phyloP scores from a whole-genome alignment of 2,113 vertebrate genomes.

The Larimichthys polyactis region DNA sequence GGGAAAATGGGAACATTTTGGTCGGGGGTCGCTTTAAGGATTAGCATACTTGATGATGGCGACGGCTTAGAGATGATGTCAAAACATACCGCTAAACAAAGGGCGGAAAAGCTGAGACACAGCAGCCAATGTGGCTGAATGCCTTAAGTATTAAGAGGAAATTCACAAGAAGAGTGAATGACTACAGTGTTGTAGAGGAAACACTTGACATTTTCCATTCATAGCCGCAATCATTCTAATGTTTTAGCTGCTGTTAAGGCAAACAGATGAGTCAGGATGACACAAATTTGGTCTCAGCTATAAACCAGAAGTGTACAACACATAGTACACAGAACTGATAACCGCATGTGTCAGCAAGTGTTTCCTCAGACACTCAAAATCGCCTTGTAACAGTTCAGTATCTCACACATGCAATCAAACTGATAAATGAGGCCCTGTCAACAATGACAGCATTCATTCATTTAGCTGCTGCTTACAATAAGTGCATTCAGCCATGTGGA shows the following conservation, averaged over 20 bases:
- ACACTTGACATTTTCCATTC: constrained; percentile 14
- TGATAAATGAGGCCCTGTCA: constrained; percentile 16
- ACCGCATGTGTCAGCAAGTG: no score
- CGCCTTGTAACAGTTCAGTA: background rate
- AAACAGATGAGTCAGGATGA: background rate
- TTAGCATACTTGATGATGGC: constrained; percentile 40
- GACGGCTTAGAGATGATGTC: constrained; percentile 15
- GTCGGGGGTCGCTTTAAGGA: constrained; percentile 22
- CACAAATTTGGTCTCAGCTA: background rate
- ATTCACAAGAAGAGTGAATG: constrained; percentile 7
- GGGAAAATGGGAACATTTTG: constrained; percentile 50
- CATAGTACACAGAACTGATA: background rate
- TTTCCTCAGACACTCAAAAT: background rate
- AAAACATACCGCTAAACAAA: constrained; percentile 33
- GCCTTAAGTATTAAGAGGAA: background rate
- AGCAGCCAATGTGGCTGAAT: background rate
- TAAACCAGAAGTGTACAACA: background rate
- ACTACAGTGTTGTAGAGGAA: background rate
- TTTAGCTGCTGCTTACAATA: background rate
- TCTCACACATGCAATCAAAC: background rate
- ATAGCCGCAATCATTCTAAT: background rate
- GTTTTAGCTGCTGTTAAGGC: background rate
- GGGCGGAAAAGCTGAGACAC: background rate
- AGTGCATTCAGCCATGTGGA: no score
- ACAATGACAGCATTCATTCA: background rate